Base-by-base conservation (phyloP, 2,888 invertebrate genomes). In the Cynaeus angustus region DNA sequence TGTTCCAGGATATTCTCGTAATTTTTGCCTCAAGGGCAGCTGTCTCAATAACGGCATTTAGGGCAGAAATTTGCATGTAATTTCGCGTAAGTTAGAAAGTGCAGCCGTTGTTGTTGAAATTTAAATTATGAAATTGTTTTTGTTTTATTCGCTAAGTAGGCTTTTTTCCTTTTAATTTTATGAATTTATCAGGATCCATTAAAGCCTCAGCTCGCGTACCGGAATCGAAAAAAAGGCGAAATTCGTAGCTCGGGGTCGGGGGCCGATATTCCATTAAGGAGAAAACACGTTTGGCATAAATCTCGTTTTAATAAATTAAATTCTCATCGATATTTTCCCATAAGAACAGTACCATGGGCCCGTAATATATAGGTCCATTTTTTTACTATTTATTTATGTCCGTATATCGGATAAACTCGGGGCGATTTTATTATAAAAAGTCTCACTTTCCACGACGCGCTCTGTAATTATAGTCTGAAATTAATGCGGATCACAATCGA, bases 331-430 rank as follows among this genome's bases (percentile, higher is more conserved):
- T 74, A 75, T 79, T 78, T 79, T 79, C 78, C 79, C 79, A 79
- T 78, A 78, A 74, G 71, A 77, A 59, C 21, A 61, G 61, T 61
- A 50, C 61, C 48, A 50, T 38, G 53, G 59, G 70, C 50, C 67
- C 59, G 62, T 80, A 81, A 81, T 80, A 81, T 77, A 81, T 81
- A 81, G 81, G 80, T 79, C 79, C 80, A 81, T 80, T 81, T 81
- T 81, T 81, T 81, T 81, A 80, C 77, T 81, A 80, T 81, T 81
- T 81, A 81, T 81, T 81, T 80, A 81, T 77, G 79, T 77, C 74
- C 78, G 71, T 70, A 77, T 75, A 75, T 77, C 78, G 76, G 74
- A 77, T 76, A 75, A 79, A 78, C 76, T 79, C 72, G 75, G 73
- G 78, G 78, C 77, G 78, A 78, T 79, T 80, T 80, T 78, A 80